Percentiles rank a stretch among this genome's conserved stretches.
phyloP scores from a whole-genome alignment of 1,140 invertebrate genomes.

The Hyles vespertilio region DNA sequence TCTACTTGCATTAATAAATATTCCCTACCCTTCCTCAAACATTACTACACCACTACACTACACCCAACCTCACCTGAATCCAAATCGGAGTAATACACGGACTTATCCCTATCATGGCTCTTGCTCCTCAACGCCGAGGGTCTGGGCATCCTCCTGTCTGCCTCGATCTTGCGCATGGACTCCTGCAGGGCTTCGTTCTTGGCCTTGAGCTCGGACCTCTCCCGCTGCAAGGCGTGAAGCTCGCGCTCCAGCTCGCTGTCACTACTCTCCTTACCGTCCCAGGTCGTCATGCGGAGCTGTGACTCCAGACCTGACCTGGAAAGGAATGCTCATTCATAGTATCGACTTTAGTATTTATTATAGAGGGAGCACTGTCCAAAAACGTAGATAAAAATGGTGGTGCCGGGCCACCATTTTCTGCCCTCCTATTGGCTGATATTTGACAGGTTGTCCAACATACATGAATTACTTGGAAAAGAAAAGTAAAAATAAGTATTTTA shows the following conservation, averaged over 20 bases:
- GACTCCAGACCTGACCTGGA: conserved; percentile 87
- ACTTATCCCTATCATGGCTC: conserved; percentile 82
- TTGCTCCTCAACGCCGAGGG: conserved; percentile 77
- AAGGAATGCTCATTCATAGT: too few species aligned
- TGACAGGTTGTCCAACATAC: too few species aligned
- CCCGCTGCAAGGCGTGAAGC: conserved; percentile 80
- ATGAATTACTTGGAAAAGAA: too few species aligned
- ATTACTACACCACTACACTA: too few species aligned
- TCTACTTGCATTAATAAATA: too few species aligned
- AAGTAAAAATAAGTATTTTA: too few species aligned
- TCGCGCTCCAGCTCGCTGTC: conserved; percentile 85
- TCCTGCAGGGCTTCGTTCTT: conserved; percentile 85
- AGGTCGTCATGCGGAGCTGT: conserved; percentile 85
- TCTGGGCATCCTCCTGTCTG: conserved; percentile 80
- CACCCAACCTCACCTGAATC: conserved; percentile 48
- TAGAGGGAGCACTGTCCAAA: too few species aligned
- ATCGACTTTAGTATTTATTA: too few species aligned
- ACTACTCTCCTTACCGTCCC: conserved; percentile 78
- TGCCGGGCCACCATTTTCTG: too few species aligned
- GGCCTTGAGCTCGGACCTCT: conserved; percentile 83
- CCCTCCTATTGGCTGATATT: too few species aligned
- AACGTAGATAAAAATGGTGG: too few species aligned
- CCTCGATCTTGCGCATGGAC: conserved; percentile 84
- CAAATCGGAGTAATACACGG: conserved; percentile 70
- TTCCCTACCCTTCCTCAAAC: too few species aligned